These are phyloP conservation scores for Orientallactaga sibirica DNA, from an alignment of 2,797 vertebrate species.

Conservation along the genomic window DNA sequence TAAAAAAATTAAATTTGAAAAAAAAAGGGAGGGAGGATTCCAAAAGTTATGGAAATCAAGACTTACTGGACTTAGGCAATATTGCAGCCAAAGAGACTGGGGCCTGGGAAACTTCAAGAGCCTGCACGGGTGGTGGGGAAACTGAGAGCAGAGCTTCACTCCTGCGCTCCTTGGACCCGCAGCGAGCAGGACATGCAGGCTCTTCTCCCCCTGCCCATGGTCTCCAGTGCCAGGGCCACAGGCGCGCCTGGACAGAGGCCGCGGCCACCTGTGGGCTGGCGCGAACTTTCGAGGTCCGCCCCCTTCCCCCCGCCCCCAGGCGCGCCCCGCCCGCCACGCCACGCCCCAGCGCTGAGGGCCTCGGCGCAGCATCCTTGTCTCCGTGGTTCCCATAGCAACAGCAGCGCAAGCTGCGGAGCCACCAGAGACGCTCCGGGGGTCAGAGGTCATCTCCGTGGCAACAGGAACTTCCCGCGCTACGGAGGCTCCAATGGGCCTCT, in stretches of 20 bases:
- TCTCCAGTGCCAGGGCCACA: background rate
- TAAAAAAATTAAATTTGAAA: no score
- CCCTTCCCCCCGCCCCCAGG: background rate
- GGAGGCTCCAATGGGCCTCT: constrained; percentile 45
- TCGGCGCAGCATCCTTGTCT: background rate
- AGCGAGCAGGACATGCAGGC: background rate
- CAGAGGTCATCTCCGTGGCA: constrained; percentile 79
- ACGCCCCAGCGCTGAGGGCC: accelerated
- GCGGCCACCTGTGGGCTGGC: no score
- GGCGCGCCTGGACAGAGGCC: background rate
- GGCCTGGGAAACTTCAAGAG: background rate
- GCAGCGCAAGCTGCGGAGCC: accelerated
- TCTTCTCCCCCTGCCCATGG: no score
- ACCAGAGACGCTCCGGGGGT: background rate
- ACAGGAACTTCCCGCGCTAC: constrained; percentile 66
- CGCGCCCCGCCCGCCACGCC: no score
- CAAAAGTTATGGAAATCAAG: background rate
- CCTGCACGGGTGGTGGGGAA: background rate
- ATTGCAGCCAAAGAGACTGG: accelerated
- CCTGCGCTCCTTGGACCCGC: background rate
- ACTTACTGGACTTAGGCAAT: no score
- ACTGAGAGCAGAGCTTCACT: background rate
- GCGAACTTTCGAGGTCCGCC: no score
- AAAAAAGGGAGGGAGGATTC: background rate
- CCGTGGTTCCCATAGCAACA: constrained; percentile 59